These are phyloP conservation scores for Labroides dimidiatus DNA, from an alignment of 2,797 vertebrate species.

Conservation along the genomic window DNA sequence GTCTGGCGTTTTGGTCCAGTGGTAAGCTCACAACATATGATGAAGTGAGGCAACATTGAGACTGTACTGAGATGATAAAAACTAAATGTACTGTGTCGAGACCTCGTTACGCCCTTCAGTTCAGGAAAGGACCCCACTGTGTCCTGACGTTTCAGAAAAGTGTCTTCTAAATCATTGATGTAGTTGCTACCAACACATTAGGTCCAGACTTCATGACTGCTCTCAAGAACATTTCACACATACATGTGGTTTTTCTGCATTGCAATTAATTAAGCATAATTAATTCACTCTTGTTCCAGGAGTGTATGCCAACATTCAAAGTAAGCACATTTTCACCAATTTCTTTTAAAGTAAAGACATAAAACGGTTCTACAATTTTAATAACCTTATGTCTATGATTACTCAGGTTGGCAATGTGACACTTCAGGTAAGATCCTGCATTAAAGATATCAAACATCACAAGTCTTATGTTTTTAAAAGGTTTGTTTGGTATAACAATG, in stretches of 20 bases:
- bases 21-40: slow-evolving; percentile 4
- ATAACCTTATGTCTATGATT: slow-evolving; percentile 4
- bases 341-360: neutral
- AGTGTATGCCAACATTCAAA: slow-evolving; percentile 61
- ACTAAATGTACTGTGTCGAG: neutral
- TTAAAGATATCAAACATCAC: neutral
- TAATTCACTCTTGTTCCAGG: slow-evolving; percentile 31
- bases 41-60: neutral
- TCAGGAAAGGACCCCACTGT: slow-evolving; percentile 8
- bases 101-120: neutral
- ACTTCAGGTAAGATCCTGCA: slow-evolving; percentile 56
- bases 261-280: neutral
- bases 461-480: neutral
- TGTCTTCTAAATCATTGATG: neutral
- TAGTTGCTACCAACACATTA: neutral
- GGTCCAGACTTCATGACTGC: neutral
- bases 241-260: neutral
- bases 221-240: neutral
- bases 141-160: neutral
- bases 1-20: neutral
- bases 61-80: neutral
- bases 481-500: neutral
- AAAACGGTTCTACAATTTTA: neutral
- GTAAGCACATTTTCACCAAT: slow-evolving; percentile 32
- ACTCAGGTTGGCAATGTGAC: slow-evolving; percentile 63